Conservation (phyloP, 2,888 invertebrate genomes). For the Sphecodes monilicornis region DNA sequence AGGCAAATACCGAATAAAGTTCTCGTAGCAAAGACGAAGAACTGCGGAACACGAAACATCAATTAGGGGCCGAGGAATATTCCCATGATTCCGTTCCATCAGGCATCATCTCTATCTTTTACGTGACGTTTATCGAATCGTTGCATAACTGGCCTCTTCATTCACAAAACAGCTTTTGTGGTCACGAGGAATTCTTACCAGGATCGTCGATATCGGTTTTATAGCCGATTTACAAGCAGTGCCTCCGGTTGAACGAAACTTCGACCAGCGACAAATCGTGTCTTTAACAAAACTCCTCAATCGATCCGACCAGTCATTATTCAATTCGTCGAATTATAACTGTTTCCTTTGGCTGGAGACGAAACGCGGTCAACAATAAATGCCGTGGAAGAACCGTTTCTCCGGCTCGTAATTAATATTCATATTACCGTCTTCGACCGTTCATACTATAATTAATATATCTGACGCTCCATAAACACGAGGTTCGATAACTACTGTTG, state of each 20-base stretch:
- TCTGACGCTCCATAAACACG: not conserved
- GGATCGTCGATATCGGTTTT: conserved; percentile 35
- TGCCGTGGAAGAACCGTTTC: conserved; percentile 15
- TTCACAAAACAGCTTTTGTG: conserved; percentile 42
- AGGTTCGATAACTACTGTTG: not conserved
- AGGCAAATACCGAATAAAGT: conserved; percentile 22
- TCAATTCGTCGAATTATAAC: conserved; percentile 25
- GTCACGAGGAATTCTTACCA: conserved; percentile 17
- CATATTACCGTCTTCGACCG: not conserved
- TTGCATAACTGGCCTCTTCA: conserved; percentile 41
- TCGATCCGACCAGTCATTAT: conserved; percentile 17
- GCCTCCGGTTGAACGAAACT: conserved; percentile 18
- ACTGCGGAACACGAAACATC: conserved; percentile 35
- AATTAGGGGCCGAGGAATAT: conserved; percentile 32
- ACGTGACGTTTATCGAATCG: conserved; percentile 16
- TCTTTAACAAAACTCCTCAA: not conserved
- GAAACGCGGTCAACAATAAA: not conserved
- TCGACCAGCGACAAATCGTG: conserved; percentile 7
- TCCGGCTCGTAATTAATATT: conserved; percentile 20
- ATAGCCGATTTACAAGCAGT: conserved; percentile 24
- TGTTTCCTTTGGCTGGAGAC: conserved; percentile 2
- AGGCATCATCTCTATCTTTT: conserved; percentile 3
- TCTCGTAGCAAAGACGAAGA: conserved; percentile 16
- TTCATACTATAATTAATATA: conserved; percentile 16
- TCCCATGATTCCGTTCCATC: conserved; percentile 6